phyloP scores from a whole-genome alignment of 2,113 vertebrate genomes.

The Siniperca knerii region DNA sequence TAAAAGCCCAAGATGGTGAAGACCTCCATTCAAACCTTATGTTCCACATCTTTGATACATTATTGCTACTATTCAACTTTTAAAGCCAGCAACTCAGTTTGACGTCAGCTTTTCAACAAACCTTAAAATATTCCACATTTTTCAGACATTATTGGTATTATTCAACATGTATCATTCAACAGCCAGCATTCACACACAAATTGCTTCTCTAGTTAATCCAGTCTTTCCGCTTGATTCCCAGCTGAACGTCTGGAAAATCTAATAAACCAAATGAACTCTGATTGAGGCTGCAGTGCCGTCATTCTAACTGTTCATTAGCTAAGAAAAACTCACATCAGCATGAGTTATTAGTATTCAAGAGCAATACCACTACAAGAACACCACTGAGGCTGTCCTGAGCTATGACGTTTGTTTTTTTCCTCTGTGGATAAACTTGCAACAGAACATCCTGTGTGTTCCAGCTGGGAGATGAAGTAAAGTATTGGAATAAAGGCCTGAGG shows the following conservation, averaged over 20 bases:
- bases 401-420: slow-evolving; percentile 55
- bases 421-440: slow-evolving; percentile 55
- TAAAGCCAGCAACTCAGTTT: too few species aligned
- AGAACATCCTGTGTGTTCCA: slow-evolving; percentile 64
- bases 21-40: too few species aligned
- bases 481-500: slow-evolving; percentile 60
- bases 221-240: slow-evolving; percentile 39
- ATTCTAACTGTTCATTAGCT: slow-evolving; percentile 29
- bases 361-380: not conserved
- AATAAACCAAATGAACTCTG: slow-evolving; percentile 35
- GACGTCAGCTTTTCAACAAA: too few species aligned
- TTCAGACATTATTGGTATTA: too few species aligned
- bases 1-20: too few species aligned
- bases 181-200: too few species aligned
- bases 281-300: slow-evolving; percentile 3
- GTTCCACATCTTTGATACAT: too few species aligned
- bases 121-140: too few species aligned
- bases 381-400: not conserved
- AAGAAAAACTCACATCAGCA: slow-evolving; percentile 35
- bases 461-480: slow-evolving; percentile 46
- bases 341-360: slow-evolving; percentile 34
- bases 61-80: too few species aligned
- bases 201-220: not conserved
- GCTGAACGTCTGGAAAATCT: slow-evolving; percentile 30
- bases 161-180: too few species aligned